Base-by-base conservation (phyloP, 2,888 invertebrate species). In the Microdon myrmicae region DNA sequence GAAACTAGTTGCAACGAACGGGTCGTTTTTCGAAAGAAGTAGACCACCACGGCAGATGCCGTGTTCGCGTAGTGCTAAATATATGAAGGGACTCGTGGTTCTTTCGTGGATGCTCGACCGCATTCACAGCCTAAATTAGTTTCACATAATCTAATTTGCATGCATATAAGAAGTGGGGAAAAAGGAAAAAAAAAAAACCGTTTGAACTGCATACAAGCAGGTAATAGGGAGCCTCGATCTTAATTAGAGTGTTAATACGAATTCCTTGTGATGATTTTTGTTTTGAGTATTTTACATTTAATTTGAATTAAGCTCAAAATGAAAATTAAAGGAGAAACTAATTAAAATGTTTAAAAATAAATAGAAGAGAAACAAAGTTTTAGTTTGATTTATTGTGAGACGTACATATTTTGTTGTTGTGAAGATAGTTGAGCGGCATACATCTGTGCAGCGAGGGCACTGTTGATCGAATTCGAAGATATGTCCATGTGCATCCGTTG, bases 401-500 rank as follows among this genome's bases (percentile, higher is more conserved):
- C 92, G 86, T 93, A 93, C 92, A 92, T 92, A 87, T 90, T 89
- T 87, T 92, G 92, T 86, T 92, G 92, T 85, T 92, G 92, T 83
- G 91, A 89, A 82, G 90, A 90, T 82, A 91, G 88, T 87, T 92
- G 92, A 85, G 87, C 88, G 83, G 91, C 92, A 87, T 91, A 90
- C 92, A 92, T 92, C 91, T 92, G 92, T 86, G 92, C 90, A 88
- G 92, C 92, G 87, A 93, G 92, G 89, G 92, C 92, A 91, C 92
- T 92, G 90, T 73, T 67, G 58, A 23, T 55, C 23, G 41, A 7
- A 22, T 47, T 37, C 48, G 39, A 59, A 45, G 66, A 56, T 44
- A 35, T 32, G 45, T 67, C 58, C 54, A 56, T 22, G 67, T 48
- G 47, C 66, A 17, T 64, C 61, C 61, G 39, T 31, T 23, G 34